Conservation (phyloP, 2,113 vertebrate genomes). For the Crotalus helleri region DNA sequence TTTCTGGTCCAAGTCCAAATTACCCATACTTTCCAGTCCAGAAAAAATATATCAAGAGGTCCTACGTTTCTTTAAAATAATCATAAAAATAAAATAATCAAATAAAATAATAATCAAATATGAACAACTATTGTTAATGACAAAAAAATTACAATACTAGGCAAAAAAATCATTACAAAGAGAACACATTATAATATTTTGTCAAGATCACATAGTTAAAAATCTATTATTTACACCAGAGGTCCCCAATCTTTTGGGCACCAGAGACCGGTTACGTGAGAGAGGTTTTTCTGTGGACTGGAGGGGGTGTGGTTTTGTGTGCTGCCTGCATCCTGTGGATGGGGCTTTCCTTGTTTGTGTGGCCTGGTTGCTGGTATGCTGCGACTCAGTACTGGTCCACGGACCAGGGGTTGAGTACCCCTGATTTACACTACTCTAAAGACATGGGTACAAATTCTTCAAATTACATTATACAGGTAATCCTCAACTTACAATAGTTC, state of each 20-base stretch:
- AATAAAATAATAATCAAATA: background rate
- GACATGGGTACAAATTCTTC: constrained; percentile 15
- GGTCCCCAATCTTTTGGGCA: too few relatives aligned
- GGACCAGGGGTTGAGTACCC: too few relatives aligned
- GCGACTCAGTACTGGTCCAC: too few relatives aligned
- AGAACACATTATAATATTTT: constrained; percentile 3
- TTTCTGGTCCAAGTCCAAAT: background rate
- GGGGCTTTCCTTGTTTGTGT: too few relatives aligned
- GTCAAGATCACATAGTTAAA: constrained; percentile 21
- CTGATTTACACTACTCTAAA: background rate
- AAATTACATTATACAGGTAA: background rate
- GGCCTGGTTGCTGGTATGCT: too few relatives aligned
- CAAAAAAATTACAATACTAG: background rate
- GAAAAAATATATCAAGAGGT: background rate
- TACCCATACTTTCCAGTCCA: background rate
- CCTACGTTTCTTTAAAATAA: background rate
- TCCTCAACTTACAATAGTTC: background rate
- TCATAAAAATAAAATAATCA: too few relatives aligned
- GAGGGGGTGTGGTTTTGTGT: too few relatives aligned
- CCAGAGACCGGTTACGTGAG: too few relatives aligned
- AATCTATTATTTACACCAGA: constrained; percentile 12
- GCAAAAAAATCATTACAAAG: background rate
- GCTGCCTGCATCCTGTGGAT: too few relatives aligned
- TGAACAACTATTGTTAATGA: background rate
- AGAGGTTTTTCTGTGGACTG: too few relatives aligned